Conservation (phyloP, 2,888 invertebrate species). For the Parnassius orleans region DNA sequence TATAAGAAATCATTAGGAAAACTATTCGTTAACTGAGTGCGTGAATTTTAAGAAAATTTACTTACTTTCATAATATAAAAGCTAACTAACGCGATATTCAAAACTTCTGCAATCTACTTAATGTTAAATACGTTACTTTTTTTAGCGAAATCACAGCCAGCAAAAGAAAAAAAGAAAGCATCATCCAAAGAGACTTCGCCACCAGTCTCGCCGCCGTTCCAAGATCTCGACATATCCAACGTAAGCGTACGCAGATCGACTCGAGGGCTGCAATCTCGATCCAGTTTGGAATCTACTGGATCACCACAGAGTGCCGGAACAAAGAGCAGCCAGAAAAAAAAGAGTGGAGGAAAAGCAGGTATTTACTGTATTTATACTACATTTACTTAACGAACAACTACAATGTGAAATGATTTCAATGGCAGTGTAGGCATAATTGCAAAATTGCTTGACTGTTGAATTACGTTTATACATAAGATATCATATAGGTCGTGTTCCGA, state of each 20-base stretch:
- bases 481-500: no score
- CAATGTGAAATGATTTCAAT: no score
- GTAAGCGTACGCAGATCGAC: conserved; percentile 54
- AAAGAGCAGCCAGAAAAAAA: conserved; percentile 36
- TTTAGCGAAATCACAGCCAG: conserved; percentile 27
- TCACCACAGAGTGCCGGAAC: conserved; percentile 38
- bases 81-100: no score
- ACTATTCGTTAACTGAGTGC: no score
- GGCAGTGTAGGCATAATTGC: no score
- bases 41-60: no score
- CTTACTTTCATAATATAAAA: no score
- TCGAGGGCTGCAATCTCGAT: conserved; percentile 43
- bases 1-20: no score
- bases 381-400: no score
- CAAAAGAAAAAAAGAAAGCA: conserved; percentile 27
- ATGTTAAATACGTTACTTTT: no score
- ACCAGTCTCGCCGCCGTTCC: conserved; percentile 34
- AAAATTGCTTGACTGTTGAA: not conserved
- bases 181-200: conserved; percentile 23
- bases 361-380: conserved; percentile 6
- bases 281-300: conserved; percentile 48
- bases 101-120: no score
- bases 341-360: conserved; percentile 35
- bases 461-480: no score
- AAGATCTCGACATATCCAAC: conserved; percentile 55